A percentile compares a stretch with the other conserved stretches of the same genome.
These are phyloP conservation scores for Amazona guildingii DNA, from an alignment of 2,113 vertebrate genomes.

Conservation along the genomic window DNA sequence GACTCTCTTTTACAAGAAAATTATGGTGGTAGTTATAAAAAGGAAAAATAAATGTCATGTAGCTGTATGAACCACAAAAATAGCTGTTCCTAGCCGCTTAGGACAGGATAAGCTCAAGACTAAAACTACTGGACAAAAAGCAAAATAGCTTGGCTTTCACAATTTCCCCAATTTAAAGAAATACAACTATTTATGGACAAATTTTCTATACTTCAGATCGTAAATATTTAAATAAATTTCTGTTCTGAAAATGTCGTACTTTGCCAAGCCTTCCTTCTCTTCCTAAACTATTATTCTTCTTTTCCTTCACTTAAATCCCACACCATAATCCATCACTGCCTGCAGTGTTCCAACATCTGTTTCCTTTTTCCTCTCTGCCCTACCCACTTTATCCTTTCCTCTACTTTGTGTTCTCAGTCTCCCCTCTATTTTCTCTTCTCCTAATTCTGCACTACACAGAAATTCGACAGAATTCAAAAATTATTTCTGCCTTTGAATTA, in stretches of 20 bases:
- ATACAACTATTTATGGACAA: not conserved
- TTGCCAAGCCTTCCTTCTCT: not conserved
- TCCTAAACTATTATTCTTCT: not conserved
- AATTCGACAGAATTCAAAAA: not conserved
- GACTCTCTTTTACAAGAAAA: not conserved
- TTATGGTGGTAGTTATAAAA: not conserved
- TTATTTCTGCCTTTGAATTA: not conserved
- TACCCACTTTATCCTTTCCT: not conserved
- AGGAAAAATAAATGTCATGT: not conserved
- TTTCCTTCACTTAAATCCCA: slow-evolving; percentile 6
- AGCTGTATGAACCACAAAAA: not conserved
- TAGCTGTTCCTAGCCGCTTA: not conserved
- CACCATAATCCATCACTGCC: not conserved
- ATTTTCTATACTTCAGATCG: not conserved
- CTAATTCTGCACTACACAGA: not conserved
- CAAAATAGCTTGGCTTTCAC: not conserved
- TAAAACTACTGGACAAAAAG: not conserved
- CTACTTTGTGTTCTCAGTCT: not conserved
- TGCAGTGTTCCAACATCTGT: slow-evolving; percentile 30
- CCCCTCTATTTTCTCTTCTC: not conserved
- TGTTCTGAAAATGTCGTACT: not conserved
- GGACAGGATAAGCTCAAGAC: not conserved
- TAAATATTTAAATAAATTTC: not conserved
- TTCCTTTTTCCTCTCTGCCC: slow-evolving; percentile 11
- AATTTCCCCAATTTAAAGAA: not conserved